Percentiles rank a stretch among this genome's conserved stretches.
These are phyloP conservation scores for Enteromius unitaeniatus DNA, from an alignment of 2,797 vertebrate species.

Conservation along the genomic window DNA sequence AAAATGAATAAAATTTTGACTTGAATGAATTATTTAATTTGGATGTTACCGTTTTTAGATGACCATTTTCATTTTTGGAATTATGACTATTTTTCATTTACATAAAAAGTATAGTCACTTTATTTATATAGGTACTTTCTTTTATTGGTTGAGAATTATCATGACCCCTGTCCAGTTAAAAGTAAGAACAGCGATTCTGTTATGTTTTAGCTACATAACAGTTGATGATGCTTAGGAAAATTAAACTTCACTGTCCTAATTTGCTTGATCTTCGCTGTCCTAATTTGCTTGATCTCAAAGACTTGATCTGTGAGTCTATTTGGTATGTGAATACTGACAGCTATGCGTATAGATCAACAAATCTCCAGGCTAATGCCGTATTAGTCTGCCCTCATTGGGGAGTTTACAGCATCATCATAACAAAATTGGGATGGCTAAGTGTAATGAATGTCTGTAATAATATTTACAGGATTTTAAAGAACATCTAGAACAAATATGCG, in stretches of 20 bases:
- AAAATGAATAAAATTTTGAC: background rate
- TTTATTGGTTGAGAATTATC: background rate
- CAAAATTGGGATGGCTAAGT: conserved; percentile 52
- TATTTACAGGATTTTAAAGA: conserved; percentile 53
- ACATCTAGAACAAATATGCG: conserved; percentile 50
- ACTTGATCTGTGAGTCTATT: background rate
- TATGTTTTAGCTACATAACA: background rate
- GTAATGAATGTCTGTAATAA: conserved; percentile 50
- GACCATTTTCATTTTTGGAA: background rate
- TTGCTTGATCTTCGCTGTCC: no score
- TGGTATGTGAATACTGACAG: background rate
- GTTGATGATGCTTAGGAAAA: background rate
- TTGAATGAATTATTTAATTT: background rate
- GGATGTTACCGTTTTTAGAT: background rate
- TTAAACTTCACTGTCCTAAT: background rate
- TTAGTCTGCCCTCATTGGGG: conserved; percentile 48
- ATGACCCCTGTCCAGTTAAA: background rate
- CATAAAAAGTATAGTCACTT: background rate
- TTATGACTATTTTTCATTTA: background rate
- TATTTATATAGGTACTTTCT: background rate
- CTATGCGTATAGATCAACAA: conserved; percentile 19
- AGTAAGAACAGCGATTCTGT: background rate
- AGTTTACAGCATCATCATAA: conserved; percentile 54
- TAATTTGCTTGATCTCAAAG: no score
- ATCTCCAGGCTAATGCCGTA: conserved; percentile 49